These are phyloP conservation scores for Ephialtes manifestator DNA, from an alignment of 2,888 invertebrate species.

Conservation along the genomic window DNA sequence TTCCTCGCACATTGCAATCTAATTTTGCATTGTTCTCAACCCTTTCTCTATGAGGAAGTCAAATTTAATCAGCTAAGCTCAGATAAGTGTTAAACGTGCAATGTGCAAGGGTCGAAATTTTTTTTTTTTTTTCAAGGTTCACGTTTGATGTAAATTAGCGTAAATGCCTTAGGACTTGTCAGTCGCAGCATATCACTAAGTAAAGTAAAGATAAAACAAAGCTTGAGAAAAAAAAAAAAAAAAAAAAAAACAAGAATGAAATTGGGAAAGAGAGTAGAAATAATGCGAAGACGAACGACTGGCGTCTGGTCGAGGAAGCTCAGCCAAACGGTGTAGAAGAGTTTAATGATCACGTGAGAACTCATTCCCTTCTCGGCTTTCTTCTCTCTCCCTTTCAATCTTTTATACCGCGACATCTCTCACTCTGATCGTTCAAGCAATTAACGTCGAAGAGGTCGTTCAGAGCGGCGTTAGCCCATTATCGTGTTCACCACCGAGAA, in stretches of 20 bases:
- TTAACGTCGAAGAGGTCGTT: slow-evolving; percentile 44
- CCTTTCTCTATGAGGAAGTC: too few relatives aligned
- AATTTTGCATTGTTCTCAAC: too few relatives aligned
- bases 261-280: slow-evolving; percentile 21
- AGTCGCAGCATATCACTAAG: not conserved
- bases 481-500: slow-evolving; percentile 25
- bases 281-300: slow-evolving; percentile 39
- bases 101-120: slow-evolving; percentile 6
- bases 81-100: too few relatives aligned
- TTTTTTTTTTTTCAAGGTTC: not conserved
- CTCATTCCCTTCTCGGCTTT: slow-evolving; percentile 21
- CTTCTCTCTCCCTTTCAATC: slow-evolving; percentile 20
- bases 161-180: not conserved
- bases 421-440: slow-evolving; percentile 39
- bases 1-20: too few relatives aligned
- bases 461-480: slow-evolving; percentile 41
- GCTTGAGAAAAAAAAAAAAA: not conserved
- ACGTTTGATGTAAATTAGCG: not conserved
- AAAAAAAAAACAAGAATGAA: slow-evolving; percentile 5
- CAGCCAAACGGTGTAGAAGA: slow-evolving; percentile 75
- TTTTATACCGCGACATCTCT: slow-evolving; percentile 10
- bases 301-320: slow-evolving; percentile 36
- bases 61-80: too few relatives aligned
- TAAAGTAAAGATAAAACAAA: not conserved
- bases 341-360: slow-evolving; percentile 76